Evolutionary conservation across 1,140 invertebrate genomes (phyloP).

Genomic region (Bombus sylvicola): DNA sequence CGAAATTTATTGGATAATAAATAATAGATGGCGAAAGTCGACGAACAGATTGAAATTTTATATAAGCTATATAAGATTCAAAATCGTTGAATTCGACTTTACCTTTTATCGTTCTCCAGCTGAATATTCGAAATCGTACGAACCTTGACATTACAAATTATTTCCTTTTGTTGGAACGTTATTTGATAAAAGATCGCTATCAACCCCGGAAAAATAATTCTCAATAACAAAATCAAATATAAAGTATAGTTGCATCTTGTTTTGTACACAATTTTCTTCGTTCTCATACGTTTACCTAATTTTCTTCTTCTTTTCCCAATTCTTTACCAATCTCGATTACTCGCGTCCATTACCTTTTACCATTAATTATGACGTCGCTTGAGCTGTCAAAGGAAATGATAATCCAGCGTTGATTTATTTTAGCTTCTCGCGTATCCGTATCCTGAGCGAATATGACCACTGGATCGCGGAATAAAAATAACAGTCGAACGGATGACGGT

Average conservation of each 20-base stretch:
- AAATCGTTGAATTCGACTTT: background rate
- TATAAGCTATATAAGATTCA: background rate
- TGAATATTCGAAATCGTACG: background rate
- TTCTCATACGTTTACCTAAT: background rate
- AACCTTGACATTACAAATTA: too few relatives aligned
- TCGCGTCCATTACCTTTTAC: background rate
- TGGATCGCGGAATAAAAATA: conserved; percentile 22
- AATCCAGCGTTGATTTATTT: conserved; percentile 20
- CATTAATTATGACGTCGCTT: background rate
- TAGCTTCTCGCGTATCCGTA: background rate
- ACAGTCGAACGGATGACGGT: conserved; percentile 27
- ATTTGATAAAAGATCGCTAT: too few relatives aligned
- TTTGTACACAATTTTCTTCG: background rate
- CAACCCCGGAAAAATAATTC: background rate
- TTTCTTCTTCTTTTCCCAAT: background rate
- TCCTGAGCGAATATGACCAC: background rate
- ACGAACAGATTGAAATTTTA: background rate
- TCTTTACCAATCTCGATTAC: background rate
- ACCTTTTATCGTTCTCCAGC: background rate
- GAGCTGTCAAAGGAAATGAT: too few relatives aligned
- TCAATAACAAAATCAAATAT: background rate
- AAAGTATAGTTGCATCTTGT: background rate
- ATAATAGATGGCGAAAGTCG: background rate
- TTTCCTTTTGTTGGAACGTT: too few relatives aligned
- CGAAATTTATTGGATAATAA: background rate